Evolutionary conservation across 2,113 vertebrate genomes (phyloP), one percentile per base, ranked within the genome.

Genomic region (Gavialis gangeticus): DNA sequence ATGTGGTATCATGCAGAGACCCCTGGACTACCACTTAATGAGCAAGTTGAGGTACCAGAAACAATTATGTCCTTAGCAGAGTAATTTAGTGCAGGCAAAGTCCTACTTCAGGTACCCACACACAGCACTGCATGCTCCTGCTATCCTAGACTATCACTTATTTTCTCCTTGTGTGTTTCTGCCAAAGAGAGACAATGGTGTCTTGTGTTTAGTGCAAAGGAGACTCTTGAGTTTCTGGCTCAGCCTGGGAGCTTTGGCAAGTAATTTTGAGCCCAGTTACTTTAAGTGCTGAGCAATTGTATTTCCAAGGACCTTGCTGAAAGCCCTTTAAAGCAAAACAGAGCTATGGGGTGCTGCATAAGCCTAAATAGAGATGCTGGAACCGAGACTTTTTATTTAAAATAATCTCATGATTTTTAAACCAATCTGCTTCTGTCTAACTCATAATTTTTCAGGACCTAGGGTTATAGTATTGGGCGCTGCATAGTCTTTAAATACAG

Each of bases 181-280:
- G 60, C 55, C 10, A 15, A 69, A 0, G 2, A 8, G 27, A 10
- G 89, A 15, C 67, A 85, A 0, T 1, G 0, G 16, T 1, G 2
- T 2, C 1, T 54, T 30, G 10, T 27, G 4, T 4, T 59, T 60
- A 34, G n/a, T 10, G n/a, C n/a, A 13, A 6, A 56, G 2, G 2
- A 86, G 69, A 71, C 21, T 46, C 79, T 5, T 0, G 0, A 37
- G 46, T 30, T 10, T 54, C 2, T 1, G 0, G 2, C 71, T 21
- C 25, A 10, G 66, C n/a, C 17, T 1, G 4, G 6, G 34, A 57
- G 2, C 77, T 55, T 12, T 25, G 18, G 27, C 19, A n/a, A 76
- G 28, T 21, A 34, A 79, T 34, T 71, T 71, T 24, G 69, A 12
- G 34, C 34, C 34, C 46, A 10, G 24, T 22, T 71, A 37, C 46